phyloP scores from a whole-genome alignment of 1,140 invertebrate genomes.

The Caenorhabditis elegans region WBcel235 BX284605.5:11303501-11304000 shows the following conservation, averaged over 20 bases:
- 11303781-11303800: background rate
- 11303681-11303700: background rate
- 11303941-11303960: background rate
- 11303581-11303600: too few relatives aligned
- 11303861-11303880: too few relatives aligned
- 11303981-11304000: background rate
- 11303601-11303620: background rate
- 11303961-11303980: background rate
- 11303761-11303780: background rate
- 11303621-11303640: background rate
- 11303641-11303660: background rate
- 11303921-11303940: background rate
- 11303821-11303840: background rate
- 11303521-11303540: too few relatives aligned
- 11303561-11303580: too few relatives aligned
- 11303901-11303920: background rate
- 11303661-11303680: slow-evolving; percentile 1
- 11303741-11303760: background rate
- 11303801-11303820: background rate
- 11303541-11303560: too few relatives aligned
- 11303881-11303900: too few relatives aligned
- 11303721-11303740: background rate
- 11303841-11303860: background rate
- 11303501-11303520: too few relatives aligned
- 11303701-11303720: background rate